Evolutionary conservation across 2,113 vertebrate genomes (phyloP), one percentile per base, ranked within the genome.

Genomic region (Progne subis): DNA sequence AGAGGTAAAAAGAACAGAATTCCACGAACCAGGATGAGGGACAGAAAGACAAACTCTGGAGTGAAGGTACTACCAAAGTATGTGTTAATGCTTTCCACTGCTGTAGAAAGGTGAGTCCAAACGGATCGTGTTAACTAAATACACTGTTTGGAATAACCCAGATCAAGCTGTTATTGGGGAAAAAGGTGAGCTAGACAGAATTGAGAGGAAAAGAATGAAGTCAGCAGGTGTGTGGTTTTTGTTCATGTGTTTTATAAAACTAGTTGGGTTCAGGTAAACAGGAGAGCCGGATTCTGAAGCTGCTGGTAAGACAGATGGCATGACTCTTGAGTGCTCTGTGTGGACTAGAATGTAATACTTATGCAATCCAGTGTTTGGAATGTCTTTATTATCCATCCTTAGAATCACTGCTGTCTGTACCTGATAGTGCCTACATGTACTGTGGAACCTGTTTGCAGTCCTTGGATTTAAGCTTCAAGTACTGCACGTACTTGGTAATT

Each of bases 51-150:
- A 6, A 21, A 18, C 19, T 57, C 3, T 17, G 7, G 19, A 24
- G 18, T 24, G 4, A 25, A 29, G 31, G 4, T 28, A 5, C 12
- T 49, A 11, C 19, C 6, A 0, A 19, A 55, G 32, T 12, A 17
- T 4, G 6, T 26, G 11, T 26, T 10, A 8, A 3, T 32, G 32
- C 8, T 74, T 63, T 46, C 6, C 14, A 1, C 8, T n/a, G 0
- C 13, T 39, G 9, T 24, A 44, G 57, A 11, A 21, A 47, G 16
- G 24, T 12, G 14, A 53, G 7, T 18, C 11, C 2, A 6, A 8
- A 75, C 0, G 2, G 7, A 32, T 12, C 1, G 0, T 4, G 2
- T 12, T 39, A n/a, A 26, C 28, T 13, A 8, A 52, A 16, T 14
- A 3, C 0, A 2, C 1, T 5, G 11, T 24, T 65, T 18, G 32